Percentiles rank a stretch among this genome's conserved stretches.
Conservation (phyloP, 2,113 vertebrate species). For the Apteryx mantelli region DNA sequence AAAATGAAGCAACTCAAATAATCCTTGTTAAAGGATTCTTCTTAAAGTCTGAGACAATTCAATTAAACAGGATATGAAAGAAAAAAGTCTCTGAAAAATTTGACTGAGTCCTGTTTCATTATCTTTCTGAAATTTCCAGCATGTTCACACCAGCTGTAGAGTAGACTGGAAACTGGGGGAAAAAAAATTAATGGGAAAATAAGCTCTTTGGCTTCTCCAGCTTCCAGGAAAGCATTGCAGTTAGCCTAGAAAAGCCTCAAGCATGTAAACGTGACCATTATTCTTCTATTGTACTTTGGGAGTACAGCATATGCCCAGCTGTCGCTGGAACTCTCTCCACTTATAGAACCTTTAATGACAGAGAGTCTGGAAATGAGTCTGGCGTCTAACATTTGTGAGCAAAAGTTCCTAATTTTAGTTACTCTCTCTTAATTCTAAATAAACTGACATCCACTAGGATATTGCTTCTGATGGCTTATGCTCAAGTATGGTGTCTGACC, state of each 20-base stretch:
- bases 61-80: neutral
- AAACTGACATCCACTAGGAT: neutral
- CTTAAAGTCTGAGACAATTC: neutral
- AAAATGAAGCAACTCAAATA: neutral
- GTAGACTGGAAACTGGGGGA: neutral
- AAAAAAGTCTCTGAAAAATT: neutral
- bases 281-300: neutral
- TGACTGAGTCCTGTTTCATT: neutral
- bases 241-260: neutral
- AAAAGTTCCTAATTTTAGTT: neutral
- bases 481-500: neutral
- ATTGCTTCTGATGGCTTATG: neutral
- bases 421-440: neutral
- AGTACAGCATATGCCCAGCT: neutral
- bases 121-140: neutral
- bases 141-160: neutral
- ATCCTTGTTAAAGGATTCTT: neutral
- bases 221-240: neutral
- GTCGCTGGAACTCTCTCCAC: neutral
- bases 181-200: neutral
- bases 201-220: neutral
- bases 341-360: neutral
- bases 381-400: neutral
- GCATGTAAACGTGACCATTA: fast-evolving
- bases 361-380: neutral